A percentile compares a stretch with the other conserved stretches of the same genome.
Evolutionary conservation across 2,113 vertebrate species (phyloP).

Genomic region (Burhinus bistriatus): DNA sequence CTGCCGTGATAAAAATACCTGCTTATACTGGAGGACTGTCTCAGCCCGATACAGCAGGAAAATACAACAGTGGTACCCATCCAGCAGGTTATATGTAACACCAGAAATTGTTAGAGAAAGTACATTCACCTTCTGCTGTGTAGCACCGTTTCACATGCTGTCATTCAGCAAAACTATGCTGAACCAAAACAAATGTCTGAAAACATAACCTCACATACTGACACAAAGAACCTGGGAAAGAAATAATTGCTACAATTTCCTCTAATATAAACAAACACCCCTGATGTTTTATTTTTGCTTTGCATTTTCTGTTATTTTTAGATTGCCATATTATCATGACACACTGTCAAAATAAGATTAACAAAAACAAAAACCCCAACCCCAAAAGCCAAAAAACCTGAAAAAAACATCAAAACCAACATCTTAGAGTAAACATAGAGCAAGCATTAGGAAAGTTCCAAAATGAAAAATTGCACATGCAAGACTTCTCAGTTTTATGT

Average conservation of each 20-base stretch:
- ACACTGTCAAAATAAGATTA: background rate
- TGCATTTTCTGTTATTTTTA: background rate
- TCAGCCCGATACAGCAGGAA: background rate
- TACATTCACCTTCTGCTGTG: background rate
- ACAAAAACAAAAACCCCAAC: background rate
- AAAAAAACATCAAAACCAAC: background rate
- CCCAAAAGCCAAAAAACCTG: no score
- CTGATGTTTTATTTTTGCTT: background rate
- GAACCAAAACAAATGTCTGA: background rate
- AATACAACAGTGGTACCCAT: background rate
- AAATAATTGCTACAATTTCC: background rate
- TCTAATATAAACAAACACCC: background rate
- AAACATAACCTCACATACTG: background rate
- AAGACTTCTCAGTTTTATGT: background rate
- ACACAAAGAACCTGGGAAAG: background rate
- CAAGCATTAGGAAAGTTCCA: background rate
- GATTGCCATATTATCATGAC: background rate
- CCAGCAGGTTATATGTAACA: background rate
- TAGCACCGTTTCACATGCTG: background rate
- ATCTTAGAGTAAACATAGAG: background rate
- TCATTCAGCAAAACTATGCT: background rate
- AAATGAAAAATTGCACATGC: background rate
- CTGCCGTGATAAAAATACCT: background rate
- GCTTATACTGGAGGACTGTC: background rate
- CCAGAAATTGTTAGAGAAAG: background rate